phyloP scores from a whole-genome alignment of 2,113 vertebrate species.

The Panthera leo region DNA sequence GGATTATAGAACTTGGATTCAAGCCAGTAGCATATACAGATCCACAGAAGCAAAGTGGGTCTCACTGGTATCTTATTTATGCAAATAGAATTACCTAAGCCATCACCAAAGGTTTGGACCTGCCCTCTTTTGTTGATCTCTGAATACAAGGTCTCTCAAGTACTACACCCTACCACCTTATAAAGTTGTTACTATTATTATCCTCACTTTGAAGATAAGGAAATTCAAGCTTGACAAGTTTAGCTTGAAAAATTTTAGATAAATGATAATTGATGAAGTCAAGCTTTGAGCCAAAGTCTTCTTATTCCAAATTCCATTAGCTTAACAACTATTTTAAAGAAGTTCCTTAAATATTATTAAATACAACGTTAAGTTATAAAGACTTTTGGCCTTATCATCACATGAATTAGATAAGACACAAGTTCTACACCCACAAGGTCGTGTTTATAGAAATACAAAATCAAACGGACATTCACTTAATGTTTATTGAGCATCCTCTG shows the following conservation, averaged over 20 bases:
- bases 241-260: not conserved
- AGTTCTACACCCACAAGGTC: not conserved
- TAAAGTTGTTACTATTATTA: not conserved
- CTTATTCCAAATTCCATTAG: not conserved
- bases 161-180: not conserved
- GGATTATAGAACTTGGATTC: not conserved
- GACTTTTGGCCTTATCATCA: not conserved
- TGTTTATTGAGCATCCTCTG: not conserved
- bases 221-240: not conserved
- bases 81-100: not conserved
- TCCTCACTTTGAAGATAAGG: not conserved
- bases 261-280: not conserved
- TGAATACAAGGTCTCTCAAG: not conserved
- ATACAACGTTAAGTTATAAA: not conserved
- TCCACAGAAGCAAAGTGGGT: not conserved
- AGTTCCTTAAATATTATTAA: not conserved
- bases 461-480: not conserved
- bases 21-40: not conserved
- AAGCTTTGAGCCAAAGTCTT: not conserved
- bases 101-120: not conserved
- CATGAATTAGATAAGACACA: not conserved
- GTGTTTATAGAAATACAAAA: not conserved
- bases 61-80: not conserved
- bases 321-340: not conserved
- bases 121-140: not conserved